Evolutionary conservation across 2,797 vertebrate genomes (phyloP).

Genomic region (Ibycter americanus): DNA sequence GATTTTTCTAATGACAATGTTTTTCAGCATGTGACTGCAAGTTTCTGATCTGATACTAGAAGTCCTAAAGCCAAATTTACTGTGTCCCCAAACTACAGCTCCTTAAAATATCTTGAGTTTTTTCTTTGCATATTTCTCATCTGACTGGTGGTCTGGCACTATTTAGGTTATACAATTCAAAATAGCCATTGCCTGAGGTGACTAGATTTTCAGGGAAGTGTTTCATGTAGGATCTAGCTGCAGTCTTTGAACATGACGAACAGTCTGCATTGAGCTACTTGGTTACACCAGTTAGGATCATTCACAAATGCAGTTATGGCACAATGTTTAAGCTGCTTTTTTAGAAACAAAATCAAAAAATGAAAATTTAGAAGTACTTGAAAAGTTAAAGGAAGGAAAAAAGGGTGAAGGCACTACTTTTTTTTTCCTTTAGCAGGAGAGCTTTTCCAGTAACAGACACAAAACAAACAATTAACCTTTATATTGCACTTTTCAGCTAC

Average conservation of each 20-base stretch:
- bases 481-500: not conserved
- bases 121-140: conserved; percentile 2
- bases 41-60: not conserved
- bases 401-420: not conserved
- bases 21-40: not conserved
- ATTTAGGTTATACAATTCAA: not conserved
- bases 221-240: not conserved
- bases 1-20: not conserved
- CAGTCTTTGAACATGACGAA: not conserved
- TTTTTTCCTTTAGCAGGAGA: not conserved
- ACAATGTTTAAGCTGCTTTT: not conserved
- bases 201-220: not conserved
- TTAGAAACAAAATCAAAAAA: not conserved
- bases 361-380: not conserved
- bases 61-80: not conserved
- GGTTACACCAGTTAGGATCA: accelerated
- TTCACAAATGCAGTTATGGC: not conserved
- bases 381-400: not conserved
- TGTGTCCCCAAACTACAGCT: not conserved
- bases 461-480: not conserved
- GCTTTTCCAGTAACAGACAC: not conserved
- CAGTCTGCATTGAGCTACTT: not conserved
- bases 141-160: not conserved
- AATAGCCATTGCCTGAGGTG: not conserved
- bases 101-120: not conserved